phyloP scores from a whole-genome alignment of 2,797 vertebrate species.

The Coendou prehensilis region DNA sequence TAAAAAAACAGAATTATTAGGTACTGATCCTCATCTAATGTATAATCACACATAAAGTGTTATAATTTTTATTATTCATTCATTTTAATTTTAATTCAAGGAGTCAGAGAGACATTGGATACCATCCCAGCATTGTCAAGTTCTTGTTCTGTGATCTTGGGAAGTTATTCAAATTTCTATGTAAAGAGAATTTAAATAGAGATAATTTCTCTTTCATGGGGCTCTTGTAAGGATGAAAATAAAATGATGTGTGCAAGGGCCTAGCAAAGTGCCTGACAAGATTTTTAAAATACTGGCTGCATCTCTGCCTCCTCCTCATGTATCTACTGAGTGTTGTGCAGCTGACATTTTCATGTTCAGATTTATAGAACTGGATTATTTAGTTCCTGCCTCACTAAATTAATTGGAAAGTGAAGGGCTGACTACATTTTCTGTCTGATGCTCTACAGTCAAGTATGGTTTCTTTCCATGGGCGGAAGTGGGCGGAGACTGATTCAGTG shows the following conservation, averaged over 20 bases:
- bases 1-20: background rate
- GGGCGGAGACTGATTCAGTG: background rate
- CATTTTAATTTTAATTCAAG: conserved; percentile 55
- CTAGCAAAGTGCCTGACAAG: background rate
- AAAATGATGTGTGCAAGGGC: background rate
- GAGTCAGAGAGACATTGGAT: background rate
- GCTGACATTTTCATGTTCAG: conserved; percentile 62
- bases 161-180: conserved; percentile 52
- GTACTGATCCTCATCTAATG: background rate
- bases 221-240: conserved; percentile 9
- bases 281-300: background rate
- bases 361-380: conserved; percentile 68
- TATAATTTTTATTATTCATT: conserved; percentile 39
- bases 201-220: conserved; percentile 16
- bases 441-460: conserved; percentile 34
- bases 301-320: background rate
- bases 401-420: conserved; percentile 69
- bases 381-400: conserved; percentile 72
- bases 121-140: background rate
- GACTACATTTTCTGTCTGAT: conserved; percentile 71
- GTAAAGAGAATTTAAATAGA: conserved; percentile 38
- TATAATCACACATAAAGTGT: background rate
- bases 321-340: background rate
- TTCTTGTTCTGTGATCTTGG: conserved; percentile 22
- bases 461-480: conserved; percentile 51